phyloP scores from a whole-genome alignment of 2,113 vertebrate genomes.

The Dolichotis patagonum region DNA sequence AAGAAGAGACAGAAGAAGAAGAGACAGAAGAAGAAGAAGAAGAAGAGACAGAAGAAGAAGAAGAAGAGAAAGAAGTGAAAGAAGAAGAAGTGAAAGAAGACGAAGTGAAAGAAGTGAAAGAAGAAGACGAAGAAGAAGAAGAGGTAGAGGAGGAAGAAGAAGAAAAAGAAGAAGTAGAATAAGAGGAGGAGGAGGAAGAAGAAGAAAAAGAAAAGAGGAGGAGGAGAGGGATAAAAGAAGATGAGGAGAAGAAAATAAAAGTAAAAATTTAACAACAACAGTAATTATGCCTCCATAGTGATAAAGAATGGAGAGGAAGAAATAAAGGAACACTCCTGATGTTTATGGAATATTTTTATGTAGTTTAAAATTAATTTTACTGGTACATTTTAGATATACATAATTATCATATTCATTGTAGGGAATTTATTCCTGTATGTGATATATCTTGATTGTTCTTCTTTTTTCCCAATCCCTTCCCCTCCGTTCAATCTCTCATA shows the following conservation, averaged over 20 bases:
- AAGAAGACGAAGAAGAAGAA: fast-evolving
- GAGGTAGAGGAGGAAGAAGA: not conserved
- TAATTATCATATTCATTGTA: not conserved
- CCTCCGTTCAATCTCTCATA: not conserved
- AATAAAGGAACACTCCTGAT: slow-evolving; percentile 6
- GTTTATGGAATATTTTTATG: slow-evolving; percentile 18
- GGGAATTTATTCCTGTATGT: not conserved
- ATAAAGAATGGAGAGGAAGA: not conserved
- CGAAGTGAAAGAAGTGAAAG: too few species aligned
- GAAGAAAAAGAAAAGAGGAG: too few species aligned
- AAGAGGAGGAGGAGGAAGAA: too few species aligned
- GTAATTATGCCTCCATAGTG: not conserved
- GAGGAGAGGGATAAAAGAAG: too few species aligned
- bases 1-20: too few species aligned
- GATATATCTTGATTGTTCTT: not conserved
- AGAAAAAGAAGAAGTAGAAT: too few species aligned
- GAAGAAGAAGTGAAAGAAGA: too few species aligned
- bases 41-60: too few species aligned
- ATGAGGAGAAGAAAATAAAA: not conserved
- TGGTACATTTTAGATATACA: not conserved
- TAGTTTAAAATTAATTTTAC: not conserved
- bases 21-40: too few species aligned
- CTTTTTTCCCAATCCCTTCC: too few species aligned
- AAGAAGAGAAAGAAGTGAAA: too few species aligned
- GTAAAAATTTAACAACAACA: not conserved